Evolutionary conservation across 2,888 invertebrate genomes (phyloP), one percentile per base, ranked within the genome.

Genomic region (Eilema depressum): DNA sequence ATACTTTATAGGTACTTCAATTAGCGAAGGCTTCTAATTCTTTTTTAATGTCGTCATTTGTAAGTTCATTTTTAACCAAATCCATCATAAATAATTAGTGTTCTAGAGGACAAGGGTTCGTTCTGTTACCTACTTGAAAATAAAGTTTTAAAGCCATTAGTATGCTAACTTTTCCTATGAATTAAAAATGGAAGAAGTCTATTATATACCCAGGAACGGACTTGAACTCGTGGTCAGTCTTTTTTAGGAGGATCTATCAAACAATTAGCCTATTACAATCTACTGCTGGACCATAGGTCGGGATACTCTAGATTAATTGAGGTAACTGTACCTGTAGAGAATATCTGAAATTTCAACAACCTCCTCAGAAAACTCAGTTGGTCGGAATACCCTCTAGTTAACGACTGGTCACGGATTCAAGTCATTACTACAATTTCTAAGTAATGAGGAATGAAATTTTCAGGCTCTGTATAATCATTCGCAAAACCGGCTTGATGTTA

Each of bases 21-120:
- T 47, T 47, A 64, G 28, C n/a, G 26, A 63, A 41, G 20, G 20
- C 63, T 47, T 28, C n/a, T 28, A 64, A 26, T 64, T 28, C 11
- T n/a, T 12, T 53, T 53, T 64, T 12, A 64, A 64, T 64, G 20
- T 53, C 12, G 47, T 28, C 53, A 64, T 64, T 64, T 53, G 47
- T 47, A 28, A 64, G 47, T 41, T 17, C 28, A 53, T 12, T 62
- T 12, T 62, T 10, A 23, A 62, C 33, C 23, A 33, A 62, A 62
- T 33, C 33, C 33, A 33, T 62, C 33, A 12, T 12, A 26, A 62
- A 62, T 62, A 62, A 62, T 62, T 33, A 1, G 37, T 14, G 7
- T 14, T 33, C 12, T n/a, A 2, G 62, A 7, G 23, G 33, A 7
- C 0, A 37, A 62, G 14, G 23, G 7, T 33, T 33, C 30, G 62